Evolutionary conservation across 2,113 vertebrate species (phyloP).

Genomic region (Paratilapia polleni): DNA sequence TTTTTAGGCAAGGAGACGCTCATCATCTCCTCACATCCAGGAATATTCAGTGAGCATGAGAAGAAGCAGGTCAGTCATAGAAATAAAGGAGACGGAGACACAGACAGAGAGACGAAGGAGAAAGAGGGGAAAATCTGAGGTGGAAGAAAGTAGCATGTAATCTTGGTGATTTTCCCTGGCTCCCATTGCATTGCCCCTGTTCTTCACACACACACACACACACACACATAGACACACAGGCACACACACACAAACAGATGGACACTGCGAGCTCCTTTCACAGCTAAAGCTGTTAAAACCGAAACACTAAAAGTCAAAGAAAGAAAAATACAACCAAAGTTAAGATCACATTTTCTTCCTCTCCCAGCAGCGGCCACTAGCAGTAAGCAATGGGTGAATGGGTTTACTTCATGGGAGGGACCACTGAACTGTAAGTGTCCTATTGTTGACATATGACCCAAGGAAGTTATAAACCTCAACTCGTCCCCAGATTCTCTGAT

Average conservation of each 20-base stretch:
- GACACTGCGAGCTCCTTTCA: conserved; percentile 27
- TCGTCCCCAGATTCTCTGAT: conserved; percentile 58
- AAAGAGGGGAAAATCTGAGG: conserved; percentile 73
- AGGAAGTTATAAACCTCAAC: conserved; percentile 67
- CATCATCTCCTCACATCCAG: conserved; percentile 64
- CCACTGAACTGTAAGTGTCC: conserved; percentile 70
- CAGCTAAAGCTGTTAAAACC: conserved; percentile 49
- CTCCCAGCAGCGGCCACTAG: conserved; percentile 39
- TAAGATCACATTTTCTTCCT: conserved; percentile 64
- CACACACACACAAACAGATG: conserved; percentile 2
- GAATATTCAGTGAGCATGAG: conserved; percentile 63
- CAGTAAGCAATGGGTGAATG: conserved; percentile 58
- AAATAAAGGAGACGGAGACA: conserved; percentile 54
- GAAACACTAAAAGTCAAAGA: conserved; percentile 64
- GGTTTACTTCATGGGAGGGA: conserved; percentile 70
- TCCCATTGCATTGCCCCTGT: conserved; percentile 39
- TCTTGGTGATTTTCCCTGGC: conserved; percentile 71
- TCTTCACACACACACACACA: conserved; percentile 20
- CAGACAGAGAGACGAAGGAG: conserved; percentile 47
- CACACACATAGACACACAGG: conserved; percentile 12
- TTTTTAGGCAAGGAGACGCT: conserved; percentile 73
- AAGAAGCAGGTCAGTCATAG: conserved; percentile 70
- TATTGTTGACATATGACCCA: conserved; percentile 69
- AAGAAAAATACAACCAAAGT: conserved; percentile 63
- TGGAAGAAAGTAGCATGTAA: conserved; percentile 61